Conservation (phyloP, 2,113 vertebrate species). For the Tragulus kanchil region DNA sequence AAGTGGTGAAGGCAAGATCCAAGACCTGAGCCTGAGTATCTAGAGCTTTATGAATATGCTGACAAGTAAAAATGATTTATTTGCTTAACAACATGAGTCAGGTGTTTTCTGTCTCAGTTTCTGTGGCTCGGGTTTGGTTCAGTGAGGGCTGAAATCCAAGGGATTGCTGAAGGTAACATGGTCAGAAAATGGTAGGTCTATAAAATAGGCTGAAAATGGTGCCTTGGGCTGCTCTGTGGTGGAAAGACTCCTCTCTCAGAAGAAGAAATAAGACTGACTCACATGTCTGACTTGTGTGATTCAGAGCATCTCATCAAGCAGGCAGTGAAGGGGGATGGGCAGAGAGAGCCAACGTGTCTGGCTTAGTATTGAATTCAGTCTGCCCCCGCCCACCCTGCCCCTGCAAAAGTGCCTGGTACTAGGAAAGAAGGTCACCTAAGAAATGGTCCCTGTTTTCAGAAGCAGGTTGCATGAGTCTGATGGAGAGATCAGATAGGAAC, state of each 20-base stretch:
- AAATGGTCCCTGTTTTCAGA: neutral
- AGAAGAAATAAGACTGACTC: neutral
- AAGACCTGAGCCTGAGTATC: neutral
- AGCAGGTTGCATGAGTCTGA: neutral
- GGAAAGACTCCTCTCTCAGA: neutral
- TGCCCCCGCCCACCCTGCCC: too few relatives aligned
- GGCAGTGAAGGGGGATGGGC: neutral
- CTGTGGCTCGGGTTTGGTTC: neutral
- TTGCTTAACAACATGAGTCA: slow-evolving; percentile 20
- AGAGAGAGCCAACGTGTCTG: neutral
- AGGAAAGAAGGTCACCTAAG: neutral
- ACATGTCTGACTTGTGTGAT: neutral
- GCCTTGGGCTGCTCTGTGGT: neutral
- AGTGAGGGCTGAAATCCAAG: neutral
- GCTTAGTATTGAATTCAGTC: neutral
- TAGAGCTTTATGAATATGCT: neutral
- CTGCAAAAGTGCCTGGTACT: neutral
- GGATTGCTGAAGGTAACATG: neutral
- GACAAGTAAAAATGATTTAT: neutral
- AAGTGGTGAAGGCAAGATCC: neutral
- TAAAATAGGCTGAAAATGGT: neutral
- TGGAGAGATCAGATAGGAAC: neutral
- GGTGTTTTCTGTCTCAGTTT: neutral
- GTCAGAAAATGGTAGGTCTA: neutral
- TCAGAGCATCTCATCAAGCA: neutral